Evolutionary conservation across 2,113 vertebrate species (phyloP), one percentile per base, ranked within the genome.

Genomic region (Andinoacara biseriatus): DNA sequence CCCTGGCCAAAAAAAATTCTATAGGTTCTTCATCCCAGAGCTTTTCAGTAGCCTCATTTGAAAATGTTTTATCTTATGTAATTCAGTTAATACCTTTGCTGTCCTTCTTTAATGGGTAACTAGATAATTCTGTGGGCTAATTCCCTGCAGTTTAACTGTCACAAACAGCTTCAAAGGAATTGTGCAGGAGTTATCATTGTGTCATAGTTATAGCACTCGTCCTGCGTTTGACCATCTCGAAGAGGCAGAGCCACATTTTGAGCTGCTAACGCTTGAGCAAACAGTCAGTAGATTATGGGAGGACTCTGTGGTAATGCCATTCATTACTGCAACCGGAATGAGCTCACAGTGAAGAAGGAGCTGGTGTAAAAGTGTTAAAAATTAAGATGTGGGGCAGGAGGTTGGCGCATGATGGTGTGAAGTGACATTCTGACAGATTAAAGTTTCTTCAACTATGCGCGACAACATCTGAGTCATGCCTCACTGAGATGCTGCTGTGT

Each of bases 201-300:
- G 49, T 78, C 58, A 33, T 20, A 81, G 31, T 65, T 33, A 46
- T 74, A 85, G 59, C 56, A 18, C 74, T 72, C 11, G 29, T 7
- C 40, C 62, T 72, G 49, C 2, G 2, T 18, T 49, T 24, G 63
- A 80, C 26, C n/a, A 31, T 65, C 76, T 58, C 43, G 77, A 85
- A 76, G 83, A 86, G 85, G 83, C 80, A 26, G 69, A 65, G 58
- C 65, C 52, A 65, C 7, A 1, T 33, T 6, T 46, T 74, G 46
- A 1, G 85, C 78, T 10, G 72, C 58, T 20, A 63, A 76, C 76
- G 76, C 81, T 80, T 54, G 46, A 83, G 11, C 60, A 29, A 87
- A 81, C 85, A 76, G 76, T 84, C 74, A 49, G 26, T 3, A 58
- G 54, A 79, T 80, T 72, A 74, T 76, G 29, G 35, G n/a, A 81